Base-by-base conservation (phyloP, 2,113 vertebrate genomes). In the Malurus alboscapulatus region DNA sequence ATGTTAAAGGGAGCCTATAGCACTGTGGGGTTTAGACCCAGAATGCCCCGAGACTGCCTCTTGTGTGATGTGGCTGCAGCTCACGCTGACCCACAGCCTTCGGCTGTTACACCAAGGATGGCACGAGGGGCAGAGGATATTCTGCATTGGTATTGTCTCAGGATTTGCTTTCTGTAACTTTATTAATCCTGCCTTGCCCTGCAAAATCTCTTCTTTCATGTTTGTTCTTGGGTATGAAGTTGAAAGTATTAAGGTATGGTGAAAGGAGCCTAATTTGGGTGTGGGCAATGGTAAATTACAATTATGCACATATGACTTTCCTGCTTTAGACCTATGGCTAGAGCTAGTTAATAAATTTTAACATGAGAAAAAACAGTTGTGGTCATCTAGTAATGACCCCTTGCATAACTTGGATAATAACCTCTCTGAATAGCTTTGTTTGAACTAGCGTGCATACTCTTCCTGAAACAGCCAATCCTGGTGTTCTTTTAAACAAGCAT, bases 321-420 rank as follows among this genome's bases (percentile, higher is more conserved):
- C 83, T 92, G 55, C 87, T 94, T 92, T 42, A 91, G 68, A 87
- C 40, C 17, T 76, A 67, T 14, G 32, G 75, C 51, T 94, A 67
- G 94, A 83, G 67, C 89, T 67, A 45, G 75, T 78, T 95, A 93
- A 94, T 94, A 85, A 82, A 92, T 55, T 94, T 89, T 92, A 91
- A 94, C 94, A 94, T 96, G 94, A 96, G 95, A 95, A 95, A 93
- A 91, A 92, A 36, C 94, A 87, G 82, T 90, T 95, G 96, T 92
- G 96, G 94, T 94, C 84, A 83, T 95, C 84, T 93, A 94, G 89
- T 92, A 95, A 93, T 95, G 94, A 94, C 93, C 89, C 77, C 87
- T 94, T 96, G 95, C 57, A 54, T 94, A 96, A 94, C 91, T 90
- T 1, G 36, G 55, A 84, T 95, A 95, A 95, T 93, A 94, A 88